phyloP scores from a whole-genome alignment of 2,888 invertebrate species.

The Malacosoma neustria region DNA sequence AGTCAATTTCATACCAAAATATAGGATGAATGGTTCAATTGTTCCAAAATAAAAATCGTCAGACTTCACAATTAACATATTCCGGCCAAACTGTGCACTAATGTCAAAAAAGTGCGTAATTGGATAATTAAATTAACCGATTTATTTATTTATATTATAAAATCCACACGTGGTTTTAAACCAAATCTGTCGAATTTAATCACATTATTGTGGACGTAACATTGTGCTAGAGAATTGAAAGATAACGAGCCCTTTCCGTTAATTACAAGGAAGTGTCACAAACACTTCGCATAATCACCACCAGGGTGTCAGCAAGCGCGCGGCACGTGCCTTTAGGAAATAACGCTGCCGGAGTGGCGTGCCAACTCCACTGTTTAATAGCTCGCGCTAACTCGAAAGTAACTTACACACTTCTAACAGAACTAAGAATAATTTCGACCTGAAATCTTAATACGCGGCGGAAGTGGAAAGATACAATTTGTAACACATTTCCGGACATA shows the following conservation, averaged over 20 bases:
- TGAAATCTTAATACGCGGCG: conserved; percentile 35
- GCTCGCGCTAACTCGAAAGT: conserved; percentile 37
- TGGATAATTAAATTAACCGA: too few species aligned
- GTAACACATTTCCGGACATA: conserved; percentile 28
- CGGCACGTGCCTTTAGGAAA: conserved; percentile 44
- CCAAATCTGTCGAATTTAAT: too few species aligned
- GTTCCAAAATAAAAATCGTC: too few species aligned
- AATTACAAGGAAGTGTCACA: not conserved
- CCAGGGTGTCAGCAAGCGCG: conserved; percentile 16
- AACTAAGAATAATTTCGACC: conserved; percentile 38
- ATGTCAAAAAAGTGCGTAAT: too few species aligned
- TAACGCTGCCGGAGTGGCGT: conserved; percentile 29
- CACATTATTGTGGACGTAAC: too few species aligned
- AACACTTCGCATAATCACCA: not conserved
- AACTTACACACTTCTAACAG: conserved; percentile 38
- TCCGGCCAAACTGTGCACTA: too few species aligned
- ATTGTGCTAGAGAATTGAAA: too few species aligned
- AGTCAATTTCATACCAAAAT: too few species aligned
- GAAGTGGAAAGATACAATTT: conserved; percentile 33
- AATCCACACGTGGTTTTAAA: too few species aligned
- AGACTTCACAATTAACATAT: too few species aligned
- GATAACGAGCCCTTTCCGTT: not conserved
- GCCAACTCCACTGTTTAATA: conserved; percentile 52
- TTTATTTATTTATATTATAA: too few species aligned
- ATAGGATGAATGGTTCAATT: too few species aligned